Evolutionary conservation across 2,888 invertebrate species (phyloP).

Genomic region (Phortica magna): DNA sequence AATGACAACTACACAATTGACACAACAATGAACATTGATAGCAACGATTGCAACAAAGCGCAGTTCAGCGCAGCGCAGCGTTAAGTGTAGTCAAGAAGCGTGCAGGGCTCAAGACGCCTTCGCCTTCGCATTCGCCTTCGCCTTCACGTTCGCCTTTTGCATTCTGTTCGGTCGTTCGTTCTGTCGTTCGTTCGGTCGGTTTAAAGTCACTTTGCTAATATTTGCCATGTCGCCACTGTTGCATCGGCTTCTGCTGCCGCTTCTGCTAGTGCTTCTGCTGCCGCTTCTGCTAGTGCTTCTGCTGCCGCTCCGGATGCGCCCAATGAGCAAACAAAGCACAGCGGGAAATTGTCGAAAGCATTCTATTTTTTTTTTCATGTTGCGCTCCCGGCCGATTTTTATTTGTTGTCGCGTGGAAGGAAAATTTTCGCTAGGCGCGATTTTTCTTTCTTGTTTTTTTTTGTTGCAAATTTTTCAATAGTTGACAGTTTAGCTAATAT

Average conservation of each 20-base stretch:
- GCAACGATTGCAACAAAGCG: conserved; percentile 32
- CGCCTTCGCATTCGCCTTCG: conserved; percentile 30
- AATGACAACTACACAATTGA: conserved; percentile 65
- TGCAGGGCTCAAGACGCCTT: conserved; percentile 27
- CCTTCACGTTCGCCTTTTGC: conserved; percentile 35
- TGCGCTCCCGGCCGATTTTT: not conserved
- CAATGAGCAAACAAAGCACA: conserved; percentile 72
- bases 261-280: not conserved
- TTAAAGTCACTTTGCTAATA: not conserved
- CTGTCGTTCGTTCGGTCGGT: too few relatives aligned
- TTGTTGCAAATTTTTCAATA: conserved; percentile 37
- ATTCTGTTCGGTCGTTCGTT: too few relatives aligned
- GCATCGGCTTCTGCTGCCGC: conserved; percentile 8
- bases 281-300: conserved; percentile 53
- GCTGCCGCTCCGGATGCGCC: conserved; percentile 66
- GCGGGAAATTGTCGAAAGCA: conserved; percentile 63
- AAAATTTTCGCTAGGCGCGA: too few relatives aligned
- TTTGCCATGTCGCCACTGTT: conserved; percentile 8
- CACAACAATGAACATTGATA: conserved; percentile 67
- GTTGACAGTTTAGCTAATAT: not conserved
- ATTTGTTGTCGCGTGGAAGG: too few relatives aligned
- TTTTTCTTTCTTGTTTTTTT: conserved; percentile 12
- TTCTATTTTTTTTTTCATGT: conserved; percentile 2
- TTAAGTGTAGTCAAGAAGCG: conserved; percentile 43
- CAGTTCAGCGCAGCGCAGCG: not conserved